Base-by-base conservation (phyloP, 2,888 invertebrate genomes). In the Plagiodera versicolora region DNA sequence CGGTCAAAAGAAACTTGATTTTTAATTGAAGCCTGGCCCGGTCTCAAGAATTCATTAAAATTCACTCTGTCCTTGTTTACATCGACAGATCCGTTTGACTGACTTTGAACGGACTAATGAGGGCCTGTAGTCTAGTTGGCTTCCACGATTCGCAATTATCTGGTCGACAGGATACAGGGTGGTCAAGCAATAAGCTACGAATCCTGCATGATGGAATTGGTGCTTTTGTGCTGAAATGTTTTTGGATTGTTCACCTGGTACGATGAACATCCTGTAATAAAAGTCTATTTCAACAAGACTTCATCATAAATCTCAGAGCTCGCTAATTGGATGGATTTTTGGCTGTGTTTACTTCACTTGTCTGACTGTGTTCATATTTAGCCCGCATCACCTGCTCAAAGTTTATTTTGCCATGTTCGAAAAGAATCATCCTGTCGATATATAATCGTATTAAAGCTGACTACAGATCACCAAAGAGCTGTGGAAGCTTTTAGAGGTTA, bases 281-380 rank as follows among this genome's bases (percentile, higher is more conserved):
- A 65, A 72, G 71, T 74, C 74, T 73, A 74, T 74, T 75, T 76
- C 73, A 74, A 72, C 75, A 72, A 73, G 71, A 70, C 57, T 47
- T 58, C 72, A 74, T 77, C 75, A 79, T 79, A 78, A 79, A 78
- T 79, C 75, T 74, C 72, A 71, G 75, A 74, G 75, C 74, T 72
- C 73, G 72, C 78, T 79, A 79, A 79, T 79, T 79, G 78, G 78
- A 78, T 76, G 76, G 77, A 77, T 77, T 77, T 78, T 79, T 78
- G 78, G 78, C 78, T 78, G 77, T 66, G 67, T 71, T 66, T 66
- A 14, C 11, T 4, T 32, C 8, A 10, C 11, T 2, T 39, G 39
- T 39, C 14, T 39, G 14, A 14, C 39, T 39, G n/a, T 4, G 2
- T 39, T 67, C 68, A 67, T 68, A 68, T 69, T 66, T 67, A 58